phyloP scores from a whole-genome alignment of 35 echinoderm and acorn worm species.

The Acanthaster planci region DNA sequence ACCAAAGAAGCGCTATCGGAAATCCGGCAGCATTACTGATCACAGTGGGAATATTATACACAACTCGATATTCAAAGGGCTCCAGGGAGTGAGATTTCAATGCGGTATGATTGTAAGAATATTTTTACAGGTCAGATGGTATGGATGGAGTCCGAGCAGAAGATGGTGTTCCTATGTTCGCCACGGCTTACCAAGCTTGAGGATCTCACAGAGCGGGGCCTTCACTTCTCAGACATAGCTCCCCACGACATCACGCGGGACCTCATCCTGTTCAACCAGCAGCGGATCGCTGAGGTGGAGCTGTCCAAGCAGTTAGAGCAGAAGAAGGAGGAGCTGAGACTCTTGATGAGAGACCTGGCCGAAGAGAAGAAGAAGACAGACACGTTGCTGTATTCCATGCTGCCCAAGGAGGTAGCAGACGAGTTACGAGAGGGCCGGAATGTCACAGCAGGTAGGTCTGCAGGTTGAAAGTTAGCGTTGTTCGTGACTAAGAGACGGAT shows the following conservation, averaged over 20 bases:
- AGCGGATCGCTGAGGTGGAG: constrained; percentile 81
- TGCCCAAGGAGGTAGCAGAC: constrained; percentile 81
- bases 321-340: constrained; percentile 83
- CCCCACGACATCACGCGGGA: constrained; percentile 88
- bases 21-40: too few species aligned
- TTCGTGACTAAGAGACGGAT: too few species aligned
- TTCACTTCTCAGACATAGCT: constrained; percentile 93
- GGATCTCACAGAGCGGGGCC: constrained; percentile 48
- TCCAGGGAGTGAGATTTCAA: too few species aligned
- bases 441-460: constrained; percentile 68
- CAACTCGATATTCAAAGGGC: too few species aligned
- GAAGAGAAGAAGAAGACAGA: constrained; percentile 86
- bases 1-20: too few species aligned
- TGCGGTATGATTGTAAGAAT: too few species aligned
- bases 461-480: too few species aligned
- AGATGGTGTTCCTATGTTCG: constrained; percentile 70
- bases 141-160: constrained; percentile 50
- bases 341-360: constrained; percentile 71
- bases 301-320: constrained; percentile 82
- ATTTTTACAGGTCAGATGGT: constrained; percentile 76
- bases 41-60: too few species aligned
- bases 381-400: constrained; percentile 77
- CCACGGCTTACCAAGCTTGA: constrained; percentile 59
- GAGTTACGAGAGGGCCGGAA: constrained; percentile 74
- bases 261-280: constrained; percentile 89